A percentile compares a stretch with the other conserved stretches of the same genome.
Conservation (phyloP, 2,797 vertebrate species). For the Anguilla anguilla region DNA sequence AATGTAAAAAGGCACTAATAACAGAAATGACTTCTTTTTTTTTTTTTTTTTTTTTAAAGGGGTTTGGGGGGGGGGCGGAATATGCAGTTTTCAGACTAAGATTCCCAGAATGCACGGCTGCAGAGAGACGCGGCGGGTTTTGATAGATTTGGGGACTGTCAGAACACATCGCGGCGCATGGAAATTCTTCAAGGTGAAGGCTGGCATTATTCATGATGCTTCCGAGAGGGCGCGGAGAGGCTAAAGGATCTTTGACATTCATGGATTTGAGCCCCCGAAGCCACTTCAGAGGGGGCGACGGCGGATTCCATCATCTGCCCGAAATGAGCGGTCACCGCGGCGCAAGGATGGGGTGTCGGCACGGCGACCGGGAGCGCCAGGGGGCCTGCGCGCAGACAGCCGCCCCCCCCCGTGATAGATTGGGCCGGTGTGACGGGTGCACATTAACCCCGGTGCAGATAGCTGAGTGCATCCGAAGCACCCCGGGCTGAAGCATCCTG, state of each 20-base stretch:
- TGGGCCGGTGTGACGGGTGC: conserved; percentile 71
- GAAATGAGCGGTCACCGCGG: conserved; percentile 77
- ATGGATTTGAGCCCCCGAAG: conserved; percentile 79
- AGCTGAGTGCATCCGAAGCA: conserved; percentile 75
- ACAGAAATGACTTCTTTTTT: background rate
- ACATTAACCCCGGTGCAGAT: conserved; percentile 75
- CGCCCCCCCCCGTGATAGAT: conserved; percentile 71
- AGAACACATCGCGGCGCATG: conserved; percentile 21
- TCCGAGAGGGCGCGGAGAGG: conserved; percentile 68
- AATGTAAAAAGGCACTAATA: conserved; percentile 29
- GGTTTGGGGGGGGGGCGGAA: background rate
- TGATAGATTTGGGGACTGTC: conserved; percentile 39
- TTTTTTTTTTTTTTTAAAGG: background rate
- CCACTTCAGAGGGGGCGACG: conserved; percentile 65
- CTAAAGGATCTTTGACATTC: conserved; percentile 83
- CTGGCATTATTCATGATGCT: conserved; percentile 68
- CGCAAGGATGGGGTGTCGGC: conserved; percentile 65
- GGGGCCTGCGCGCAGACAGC: conserved; percentile 76
- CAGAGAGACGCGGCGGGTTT: conserved; percentile 9
- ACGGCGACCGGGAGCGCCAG: conserved; percentile 69
- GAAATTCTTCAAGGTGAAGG: conserved; percentile 46
- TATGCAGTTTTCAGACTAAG: background rate
- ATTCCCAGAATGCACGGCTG: conserved; percentile 16
- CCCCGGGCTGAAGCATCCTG: conserved; percentile 2
- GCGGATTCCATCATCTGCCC: conserved; percentile 76